A percentile compares a stretch with the other conserved stretches of the same genome.
phyloP scores from a whole-genome alignment of 2,797 vertebrate species.

The Avahi laniger region DNA sequence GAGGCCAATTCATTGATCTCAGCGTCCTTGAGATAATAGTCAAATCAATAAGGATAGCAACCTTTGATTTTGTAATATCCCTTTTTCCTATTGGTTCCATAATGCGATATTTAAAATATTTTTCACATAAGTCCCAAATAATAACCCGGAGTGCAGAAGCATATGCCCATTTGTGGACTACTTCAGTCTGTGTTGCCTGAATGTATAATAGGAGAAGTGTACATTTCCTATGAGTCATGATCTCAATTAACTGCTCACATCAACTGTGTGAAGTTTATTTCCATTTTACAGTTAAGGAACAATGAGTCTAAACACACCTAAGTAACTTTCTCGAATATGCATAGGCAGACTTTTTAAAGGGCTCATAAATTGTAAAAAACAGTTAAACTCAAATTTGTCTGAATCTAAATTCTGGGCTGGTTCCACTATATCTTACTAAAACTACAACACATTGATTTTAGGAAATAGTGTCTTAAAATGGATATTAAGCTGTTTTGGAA shows the following conservation, averaged over 20 bases:
- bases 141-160: background rate
- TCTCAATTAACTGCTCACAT: slow-evolving; percentile 6
- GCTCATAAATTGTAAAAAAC: background rate
- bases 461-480: background rate
- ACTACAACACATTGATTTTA: background rate
- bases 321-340: background rate
- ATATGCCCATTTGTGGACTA: background rate
- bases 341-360: background rate
- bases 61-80: background rate
- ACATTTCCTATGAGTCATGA: background rate
- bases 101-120: background rate
- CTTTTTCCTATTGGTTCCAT: background rate
- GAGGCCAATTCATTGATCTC: background rate
- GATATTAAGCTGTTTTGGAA: background rate
- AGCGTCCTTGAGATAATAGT: background rate
- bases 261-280: background rate
- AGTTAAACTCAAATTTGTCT: background rate
- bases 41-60: background rate
- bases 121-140: background rate
- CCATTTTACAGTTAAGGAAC: background rate
- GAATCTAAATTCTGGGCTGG: background rate
- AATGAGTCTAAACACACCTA: background rate
- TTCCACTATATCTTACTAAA: background rate
- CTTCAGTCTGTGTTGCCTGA: background rate
- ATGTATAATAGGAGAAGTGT: background rate